phyloP scores from a whole-genome alignment of 2,113 vertebrate genomes.

The Vidua chalybeata region DNA sequence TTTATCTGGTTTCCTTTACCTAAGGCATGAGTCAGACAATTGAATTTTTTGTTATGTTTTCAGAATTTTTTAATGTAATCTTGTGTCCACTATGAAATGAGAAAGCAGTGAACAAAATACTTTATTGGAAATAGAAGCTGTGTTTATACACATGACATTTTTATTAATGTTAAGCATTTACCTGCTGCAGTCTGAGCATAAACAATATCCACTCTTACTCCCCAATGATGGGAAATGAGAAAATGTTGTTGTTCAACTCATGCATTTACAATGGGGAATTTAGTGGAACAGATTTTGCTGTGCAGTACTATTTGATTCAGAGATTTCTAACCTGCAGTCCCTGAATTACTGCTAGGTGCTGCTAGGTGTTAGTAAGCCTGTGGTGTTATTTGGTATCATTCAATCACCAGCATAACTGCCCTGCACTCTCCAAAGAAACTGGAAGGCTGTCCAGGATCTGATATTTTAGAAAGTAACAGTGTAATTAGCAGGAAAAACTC shows the following conservation, averaged over 20 bases:
- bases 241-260: not conserved
- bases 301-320: not conserved
- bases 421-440: not conserved
- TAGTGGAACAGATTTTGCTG: not conserved
- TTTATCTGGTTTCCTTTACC: not conserved
- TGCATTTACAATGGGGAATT: not conserved
- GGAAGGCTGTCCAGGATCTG: not conserved
- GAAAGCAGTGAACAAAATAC: not conserved
- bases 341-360: rapidly evolving
- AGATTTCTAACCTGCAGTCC: not conserved
- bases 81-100: not conserved
- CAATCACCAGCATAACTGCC: too few relatives aligned
- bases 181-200: not conserved
- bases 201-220: not conserved
- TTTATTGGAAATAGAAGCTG: not conserved
- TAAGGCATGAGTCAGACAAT: not conserved
- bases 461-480: not conserved
- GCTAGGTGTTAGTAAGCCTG: rapidly evolving
- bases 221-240: not conserved
- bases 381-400: not conserved
- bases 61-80: not conserved
- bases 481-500: not conserved
- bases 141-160: not conserved
- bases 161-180: not conserved
- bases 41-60: not conserved